phyloP scores from a whole-genome alignment of 2,797 vertebrate genomes.

The Nannoperca obscura region DNA sequence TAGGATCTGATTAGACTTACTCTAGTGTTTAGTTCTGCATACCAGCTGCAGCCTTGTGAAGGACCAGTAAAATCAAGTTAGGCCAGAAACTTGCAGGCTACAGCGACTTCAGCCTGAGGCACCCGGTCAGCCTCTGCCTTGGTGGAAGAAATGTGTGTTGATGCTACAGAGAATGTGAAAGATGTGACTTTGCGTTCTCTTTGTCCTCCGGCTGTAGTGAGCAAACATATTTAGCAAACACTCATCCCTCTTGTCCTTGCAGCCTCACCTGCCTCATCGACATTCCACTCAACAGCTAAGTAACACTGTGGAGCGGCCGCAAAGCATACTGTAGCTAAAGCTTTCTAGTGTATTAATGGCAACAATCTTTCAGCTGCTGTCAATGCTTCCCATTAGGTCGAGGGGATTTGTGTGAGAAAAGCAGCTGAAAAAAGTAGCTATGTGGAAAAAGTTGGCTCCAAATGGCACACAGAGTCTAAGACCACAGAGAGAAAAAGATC shows the following conservation, averaged over 20 bases:
- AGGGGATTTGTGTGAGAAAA: conserved; percentile 27
- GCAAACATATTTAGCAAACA: conserved; percentile 58
- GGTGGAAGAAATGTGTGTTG: conserved; percentile 44
- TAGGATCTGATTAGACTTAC: conserved; percentile 11
- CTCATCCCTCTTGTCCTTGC: conserved; percentile 39
- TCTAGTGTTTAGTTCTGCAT: neutral
- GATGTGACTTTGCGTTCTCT: conserved; percentile 33
- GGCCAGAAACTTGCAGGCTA: conserved; percentile 22
- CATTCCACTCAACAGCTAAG: conserved; percentile 21
- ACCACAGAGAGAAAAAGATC: conserved; percentile 24
- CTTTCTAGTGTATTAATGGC: conserved; percentile 29
- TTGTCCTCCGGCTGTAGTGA: conserved; percentile 40
- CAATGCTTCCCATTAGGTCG: conserved; percentile 23
- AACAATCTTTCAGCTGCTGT: conserved; percentile 38
- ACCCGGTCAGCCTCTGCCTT: conserved; percentile 20
- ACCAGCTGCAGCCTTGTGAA: conserved; percentile 7
- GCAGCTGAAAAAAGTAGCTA: conserved; percentile 16
- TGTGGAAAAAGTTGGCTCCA: conserved; percentile 31
- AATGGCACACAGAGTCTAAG: neutral
- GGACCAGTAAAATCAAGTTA: conserved; percentile 29
- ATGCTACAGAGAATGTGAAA: conserved; percentile 43
- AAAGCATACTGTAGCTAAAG: neutral
- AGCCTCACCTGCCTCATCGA: conserved; percentile 36
- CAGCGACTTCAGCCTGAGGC: conserved; percentile 40
- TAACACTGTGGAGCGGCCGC: neutral